Evolutionary conservation across 2,797 vertebrate species (phyloP).

Genomic region (Crenichthys baileyi): DNA sequence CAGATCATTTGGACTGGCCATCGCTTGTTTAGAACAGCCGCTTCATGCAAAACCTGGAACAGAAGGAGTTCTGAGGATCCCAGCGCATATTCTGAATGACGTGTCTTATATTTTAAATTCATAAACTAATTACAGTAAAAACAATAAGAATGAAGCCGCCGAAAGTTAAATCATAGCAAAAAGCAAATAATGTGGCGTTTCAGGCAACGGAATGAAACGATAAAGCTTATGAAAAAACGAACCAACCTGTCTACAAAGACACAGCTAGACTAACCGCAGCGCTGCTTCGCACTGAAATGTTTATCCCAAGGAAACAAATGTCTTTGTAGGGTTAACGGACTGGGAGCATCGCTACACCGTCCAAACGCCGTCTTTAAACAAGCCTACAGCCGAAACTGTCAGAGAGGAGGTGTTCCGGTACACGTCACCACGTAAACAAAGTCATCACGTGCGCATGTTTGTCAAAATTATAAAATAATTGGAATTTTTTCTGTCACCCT

Average conservation of each 20-base stretch:
- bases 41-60: conserved; percentile 46
- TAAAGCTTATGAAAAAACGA: background rate
- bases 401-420: conserved; percentile 44
- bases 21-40: conserved; percentile 44
- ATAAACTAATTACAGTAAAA: background rate
- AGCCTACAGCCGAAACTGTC: background rate
- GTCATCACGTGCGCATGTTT: conserved; percentile 50
- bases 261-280: background rate
- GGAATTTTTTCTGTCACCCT: too few relatives aligned
- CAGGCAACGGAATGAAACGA: too few relatives aligned
- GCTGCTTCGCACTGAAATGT: background rate
- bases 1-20: conserved; percentile 86
- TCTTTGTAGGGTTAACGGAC: background rate
- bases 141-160: background rate
- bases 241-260: background rate
- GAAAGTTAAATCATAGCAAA: background rate
- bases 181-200: background rate
- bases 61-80: background rate
- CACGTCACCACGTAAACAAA: conserved; percentile 73
- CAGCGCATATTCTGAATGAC: background rate
- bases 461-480: background rate
- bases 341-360: too few relatives aligned
- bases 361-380: background rate
- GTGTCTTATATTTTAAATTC: background rate
- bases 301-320: background rate